A percentile compares a stretch with the other conserved stretches of the same genome.
Evolutionary conservation across 2,797 vertebrate genomes (phyloP).

Genomic region (Manis javanica): DNA sequence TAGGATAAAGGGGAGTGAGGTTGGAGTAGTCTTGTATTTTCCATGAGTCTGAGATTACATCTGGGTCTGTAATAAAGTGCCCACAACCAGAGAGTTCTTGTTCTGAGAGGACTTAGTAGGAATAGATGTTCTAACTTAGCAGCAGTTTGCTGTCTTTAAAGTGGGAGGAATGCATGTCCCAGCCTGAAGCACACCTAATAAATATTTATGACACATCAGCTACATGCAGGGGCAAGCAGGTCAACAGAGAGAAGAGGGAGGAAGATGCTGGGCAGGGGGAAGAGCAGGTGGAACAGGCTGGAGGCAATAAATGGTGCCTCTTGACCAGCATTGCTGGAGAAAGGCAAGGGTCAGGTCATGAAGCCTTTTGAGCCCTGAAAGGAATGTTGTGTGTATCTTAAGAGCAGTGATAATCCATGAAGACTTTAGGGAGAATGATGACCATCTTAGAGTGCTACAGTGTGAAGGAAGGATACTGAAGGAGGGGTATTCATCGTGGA

Average conservation of each 20-base stretch:
- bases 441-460: no score
- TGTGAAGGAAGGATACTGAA: no score
- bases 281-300: not conserved
- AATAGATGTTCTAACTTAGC: not conserved
- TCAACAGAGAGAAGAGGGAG: not conserved
- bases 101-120: not conserved
- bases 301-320: not conserved
- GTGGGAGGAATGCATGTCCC: not conserved
- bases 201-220: not conserved
- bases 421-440: no score
- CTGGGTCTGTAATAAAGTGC: not conserved
- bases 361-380: not conserved
- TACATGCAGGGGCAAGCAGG: not conserved
- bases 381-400: no score
- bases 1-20: not conserved
- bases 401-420: no score
- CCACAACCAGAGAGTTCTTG: not conserved
- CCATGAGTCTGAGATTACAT: not conserved
- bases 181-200: not conserved
- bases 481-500: no score
- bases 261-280: not conserved
- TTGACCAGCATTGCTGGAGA: not conserved
- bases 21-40: not conserved
- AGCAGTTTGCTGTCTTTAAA: not conserved
- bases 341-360: no score